Conservation (phyloP, 2,888 invertebrate species). For the Oligia strigilis region DNA sequence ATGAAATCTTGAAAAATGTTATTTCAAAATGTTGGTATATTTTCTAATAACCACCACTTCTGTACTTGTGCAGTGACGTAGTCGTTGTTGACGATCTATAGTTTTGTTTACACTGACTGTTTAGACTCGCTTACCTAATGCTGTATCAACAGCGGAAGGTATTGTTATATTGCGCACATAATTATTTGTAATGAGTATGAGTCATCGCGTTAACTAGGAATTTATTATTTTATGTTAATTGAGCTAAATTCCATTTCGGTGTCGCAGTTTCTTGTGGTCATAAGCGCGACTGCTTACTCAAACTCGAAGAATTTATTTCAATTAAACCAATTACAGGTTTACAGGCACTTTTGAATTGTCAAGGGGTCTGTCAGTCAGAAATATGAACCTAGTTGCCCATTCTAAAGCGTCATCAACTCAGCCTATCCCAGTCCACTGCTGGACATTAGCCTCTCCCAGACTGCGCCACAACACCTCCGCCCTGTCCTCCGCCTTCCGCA, state of each 20-base stretch:
- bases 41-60: slow-evolving; percentile 66
- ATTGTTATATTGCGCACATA: not conserved
- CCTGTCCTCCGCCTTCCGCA: too few species aligned
- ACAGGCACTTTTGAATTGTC: not conserved
- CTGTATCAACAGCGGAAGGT: slow-evolving; percentile 2
- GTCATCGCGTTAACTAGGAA: not conserved
- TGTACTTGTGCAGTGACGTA: not conserved
- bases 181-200: not conserved
- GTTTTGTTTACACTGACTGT: slow-evolving; percentile 20
- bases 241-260: not conserved
- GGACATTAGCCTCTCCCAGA: too few species aligned
- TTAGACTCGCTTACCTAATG: not conserved
- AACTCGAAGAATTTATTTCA: not conserved
- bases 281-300: not conserved
- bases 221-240: slow-evolving; percentile 1
- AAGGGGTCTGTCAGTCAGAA: too few species aligned
- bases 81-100: slow-evolving; percentile 10
- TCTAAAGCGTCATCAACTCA: not conserved
- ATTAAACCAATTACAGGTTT: not conserved
- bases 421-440: too few species aligned
- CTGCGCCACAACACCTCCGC: too few species aligned
- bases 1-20: too few species aligned
- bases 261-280: not conserved
- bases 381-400: not conserved
- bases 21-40: too few species aligned